phyloP scores from a whole-genome alignment of 2,113 vertebrate species.

The Myotis davidii region DNA sequence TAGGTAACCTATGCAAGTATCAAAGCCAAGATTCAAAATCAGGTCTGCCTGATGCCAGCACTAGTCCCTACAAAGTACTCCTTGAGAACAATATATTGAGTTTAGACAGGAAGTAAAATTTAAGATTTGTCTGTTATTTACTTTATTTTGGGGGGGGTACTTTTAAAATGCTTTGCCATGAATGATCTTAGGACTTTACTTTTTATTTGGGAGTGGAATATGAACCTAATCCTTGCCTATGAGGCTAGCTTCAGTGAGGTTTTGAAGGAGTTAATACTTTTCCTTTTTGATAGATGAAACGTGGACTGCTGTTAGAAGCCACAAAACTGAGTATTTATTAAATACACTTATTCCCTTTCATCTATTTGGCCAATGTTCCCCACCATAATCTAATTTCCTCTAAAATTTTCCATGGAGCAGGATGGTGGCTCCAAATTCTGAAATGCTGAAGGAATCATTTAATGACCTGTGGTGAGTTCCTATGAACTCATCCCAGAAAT shows the following conservation, averaged over 20 bases:
- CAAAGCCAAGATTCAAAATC: background rate
- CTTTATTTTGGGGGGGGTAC: no score
- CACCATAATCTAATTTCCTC: slow-evolving; percentile 66
- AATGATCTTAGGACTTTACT: background rate
- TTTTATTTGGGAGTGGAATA: background rate
- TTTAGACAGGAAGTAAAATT: background rate
- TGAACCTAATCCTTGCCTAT: background rate
- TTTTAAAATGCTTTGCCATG: background rate
- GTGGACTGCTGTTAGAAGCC: slow-evolving; percentile 46
- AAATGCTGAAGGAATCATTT: slow-evolving; percentile 28
- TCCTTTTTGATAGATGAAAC: slow-evolving; percentile 14
- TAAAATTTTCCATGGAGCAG: slow-evolving; percentile 67
- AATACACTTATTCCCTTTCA: slow-evolving; percentile 54
- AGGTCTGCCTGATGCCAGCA: background rate
- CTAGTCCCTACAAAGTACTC: background rate
- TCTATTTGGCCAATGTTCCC: slow-evolving; percentile 62
- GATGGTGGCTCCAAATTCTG: slow-evolving; percentile 28
- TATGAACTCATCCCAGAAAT: slow-evolving; percentile 52
- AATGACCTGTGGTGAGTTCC: slow-evolving; percentile 15
- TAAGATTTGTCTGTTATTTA: background rate
- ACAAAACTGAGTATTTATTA: slow-evolving; percentile 71
- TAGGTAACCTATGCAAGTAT: background rate
- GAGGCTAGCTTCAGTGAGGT: background rate
- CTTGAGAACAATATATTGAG: background rate
- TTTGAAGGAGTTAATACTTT: slow-evolving; percentile 61